Evolutionary conservation across 2,888 invertebrate species (phyloP).

Genomic region (Raillietiella orientalis): DNA sequence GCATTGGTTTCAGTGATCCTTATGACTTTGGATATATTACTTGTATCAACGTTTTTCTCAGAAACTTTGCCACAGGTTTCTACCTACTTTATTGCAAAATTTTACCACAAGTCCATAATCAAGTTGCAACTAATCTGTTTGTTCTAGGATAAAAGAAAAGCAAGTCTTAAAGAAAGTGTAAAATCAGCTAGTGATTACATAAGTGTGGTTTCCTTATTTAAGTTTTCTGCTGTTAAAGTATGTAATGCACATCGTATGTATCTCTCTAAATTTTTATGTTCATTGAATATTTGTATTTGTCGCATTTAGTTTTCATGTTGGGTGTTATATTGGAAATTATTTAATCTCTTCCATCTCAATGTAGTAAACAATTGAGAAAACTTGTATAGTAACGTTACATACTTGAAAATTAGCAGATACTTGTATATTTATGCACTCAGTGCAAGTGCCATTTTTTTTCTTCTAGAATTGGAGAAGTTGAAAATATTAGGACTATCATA

Average conservation of each 20-base stretch:
- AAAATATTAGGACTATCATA: constrained; percentile 14
- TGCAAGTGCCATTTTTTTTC: constrained; percentile 12
- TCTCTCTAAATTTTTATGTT: constrained; percentile 5
- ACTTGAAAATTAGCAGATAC: too few species aligned
- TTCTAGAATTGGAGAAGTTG: constrained; percentile 3
- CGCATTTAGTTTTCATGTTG: constrained; percentile 3
- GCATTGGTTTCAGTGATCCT: constrained; percentile 40
- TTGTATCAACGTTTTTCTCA: constrained; percentile 33
- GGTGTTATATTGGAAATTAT: constrained; percentile 6
- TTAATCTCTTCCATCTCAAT: too few species aligned
- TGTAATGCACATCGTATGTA: too few species aligned
- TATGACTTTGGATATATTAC: constrained; percentile 37
- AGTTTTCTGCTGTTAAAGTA: too few species aligned
- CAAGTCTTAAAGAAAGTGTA: too few species aligned
- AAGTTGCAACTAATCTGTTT: neutral
- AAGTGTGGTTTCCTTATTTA: too few species aligned
- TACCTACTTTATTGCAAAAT: too few species aligned
- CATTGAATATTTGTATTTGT: constrained; percentile 2
- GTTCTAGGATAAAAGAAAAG: constrained; percentile 4
- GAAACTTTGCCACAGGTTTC: constrained; percentile 46
- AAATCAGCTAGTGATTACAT: too few species aligned
- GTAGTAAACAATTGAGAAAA: too few species aligned
- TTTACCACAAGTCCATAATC: too few species aligned
- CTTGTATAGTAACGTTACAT: too few species aligned
- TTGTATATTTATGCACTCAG: too few species aligned